These are phyloP conservation scores for Palaemon carinicauda DNA, from an alignment of 1,140 invertebrate genomes.

Conservation along the genomic window DNA sequence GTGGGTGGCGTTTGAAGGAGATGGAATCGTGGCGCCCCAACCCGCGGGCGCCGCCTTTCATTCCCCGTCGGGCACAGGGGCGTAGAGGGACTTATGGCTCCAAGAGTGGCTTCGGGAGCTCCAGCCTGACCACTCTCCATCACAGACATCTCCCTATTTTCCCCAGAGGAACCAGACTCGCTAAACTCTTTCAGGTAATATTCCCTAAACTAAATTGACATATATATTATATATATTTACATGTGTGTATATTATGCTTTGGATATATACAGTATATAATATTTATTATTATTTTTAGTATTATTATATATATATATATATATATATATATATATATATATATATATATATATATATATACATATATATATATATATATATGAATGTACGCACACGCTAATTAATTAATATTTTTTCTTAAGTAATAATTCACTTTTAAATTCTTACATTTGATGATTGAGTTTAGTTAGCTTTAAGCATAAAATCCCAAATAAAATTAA, in stretches of 20 bases:
- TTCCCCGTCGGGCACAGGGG: neutral
- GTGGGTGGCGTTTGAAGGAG: no score
- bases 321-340: neutral
- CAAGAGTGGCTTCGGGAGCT: neutral
- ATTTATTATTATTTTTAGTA: no score
- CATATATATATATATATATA: neutral
- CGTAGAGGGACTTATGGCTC: neutral
- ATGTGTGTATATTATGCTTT: no score
- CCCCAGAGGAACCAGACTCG: neutral
- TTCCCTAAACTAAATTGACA: no score
- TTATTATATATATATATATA: neutral
- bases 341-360: neutral
- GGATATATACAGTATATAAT: no score
- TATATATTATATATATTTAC: no score
- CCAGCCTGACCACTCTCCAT: neutral
- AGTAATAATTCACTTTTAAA: no score
- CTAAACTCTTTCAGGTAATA: neutral
- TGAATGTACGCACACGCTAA: no score
- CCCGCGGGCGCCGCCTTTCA: neutral
- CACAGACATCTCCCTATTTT: neutral
- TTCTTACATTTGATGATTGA: no score
- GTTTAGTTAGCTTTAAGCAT: no score
- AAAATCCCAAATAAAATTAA: no score
- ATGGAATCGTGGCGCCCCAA: neutral
- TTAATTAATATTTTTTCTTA: no score